These are phyloP conservation scores for Oncorhynchus tshawytscha DNA, from an alignment of 2,113 vertebrate genomes.

Conservation along the genomic window DNA sequence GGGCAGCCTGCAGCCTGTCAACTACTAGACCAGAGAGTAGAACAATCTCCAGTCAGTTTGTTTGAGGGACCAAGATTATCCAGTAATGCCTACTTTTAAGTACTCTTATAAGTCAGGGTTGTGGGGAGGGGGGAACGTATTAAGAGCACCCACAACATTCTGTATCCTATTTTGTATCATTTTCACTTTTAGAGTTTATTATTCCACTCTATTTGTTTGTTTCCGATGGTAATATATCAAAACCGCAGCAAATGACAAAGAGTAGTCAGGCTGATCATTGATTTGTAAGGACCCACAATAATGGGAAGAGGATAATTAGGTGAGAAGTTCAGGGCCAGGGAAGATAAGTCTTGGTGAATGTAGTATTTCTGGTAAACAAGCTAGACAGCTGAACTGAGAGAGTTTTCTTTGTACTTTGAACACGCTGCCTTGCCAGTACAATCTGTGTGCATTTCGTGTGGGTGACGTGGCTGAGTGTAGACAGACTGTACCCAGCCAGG, in stretches of 20 bases:
- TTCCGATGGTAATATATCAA: too few species aligned
- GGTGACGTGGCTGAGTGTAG: conserved; percentile 2
- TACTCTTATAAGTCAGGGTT: background rate
- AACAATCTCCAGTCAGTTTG: background rate
- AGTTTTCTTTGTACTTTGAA: background rate
- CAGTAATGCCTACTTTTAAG: background rate
- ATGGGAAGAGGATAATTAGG: too few species aligned
- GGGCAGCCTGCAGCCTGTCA: background rate
- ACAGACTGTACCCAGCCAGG: background rate
- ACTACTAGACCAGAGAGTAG: background rate
- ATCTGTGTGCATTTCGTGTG: conserved; percentile 21
- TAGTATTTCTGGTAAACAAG: background rate
- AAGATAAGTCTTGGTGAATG: background rate
- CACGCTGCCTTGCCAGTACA: conserved; percentile 13
- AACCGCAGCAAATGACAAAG: too few species aligned
- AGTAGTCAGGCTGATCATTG: background rate
- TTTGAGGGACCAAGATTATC: background rate
- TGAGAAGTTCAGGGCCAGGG: too few species aligned
- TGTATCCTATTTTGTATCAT: too few species aligned
- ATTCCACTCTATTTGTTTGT: too few species aligned
- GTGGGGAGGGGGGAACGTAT: too few species aligned
- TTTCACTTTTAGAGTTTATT: too few species aligned
- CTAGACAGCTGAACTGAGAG: background rate
- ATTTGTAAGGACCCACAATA: too few species aligned
- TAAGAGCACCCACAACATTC: too few species aligned